phyloP scores from a whole-genome alignment of 2,888 invertebrate genomes.

The Pinctada fucata region DNA sequence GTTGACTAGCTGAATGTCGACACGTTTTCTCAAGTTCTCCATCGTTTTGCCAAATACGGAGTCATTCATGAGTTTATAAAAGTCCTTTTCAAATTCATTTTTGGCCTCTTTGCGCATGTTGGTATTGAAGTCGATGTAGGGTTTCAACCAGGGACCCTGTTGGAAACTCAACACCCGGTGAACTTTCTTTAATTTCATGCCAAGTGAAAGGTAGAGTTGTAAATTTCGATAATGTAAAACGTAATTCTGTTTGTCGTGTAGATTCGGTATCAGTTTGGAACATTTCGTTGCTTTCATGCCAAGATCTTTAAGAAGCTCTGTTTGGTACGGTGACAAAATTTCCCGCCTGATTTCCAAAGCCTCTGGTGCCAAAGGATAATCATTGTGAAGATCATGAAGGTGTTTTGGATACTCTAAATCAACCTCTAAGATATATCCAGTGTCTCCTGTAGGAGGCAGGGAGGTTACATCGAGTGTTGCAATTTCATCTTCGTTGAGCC shows the following conservation, averaged over 20 bases:
- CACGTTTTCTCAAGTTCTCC: constrained; percentile 75
- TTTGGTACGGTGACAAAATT: not conserved
- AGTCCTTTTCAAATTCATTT: constrained; percentile 41
- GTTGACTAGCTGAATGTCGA: constrained; percentile 47
- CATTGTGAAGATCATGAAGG: constrained; percentile 44
- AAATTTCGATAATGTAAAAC: constrained; percentile 70
- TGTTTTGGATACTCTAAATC: constrained; percentile 18
- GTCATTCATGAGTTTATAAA: constrained; percentile 48
- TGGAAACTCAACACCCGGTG: constrained; percentile 67
- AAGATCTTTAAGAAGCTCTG: not conserved
- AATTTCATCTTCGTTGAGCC: constrained; percentile 40
- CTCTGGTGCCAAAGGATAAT: constrained; percentile 35
- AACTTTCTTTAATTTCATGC: constrained; percentile 56
- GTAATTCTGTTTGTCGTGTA: constrained; percentile 52
- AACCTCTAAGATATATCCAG: constrained; percentile 39
- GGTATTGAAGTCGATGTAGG: constrained; percentile 3
- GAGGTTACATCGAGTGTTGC: not conserved
- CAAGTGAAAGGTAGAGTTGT: constrained; percentile 59
- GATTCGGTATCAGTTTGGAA: constrained; percentile 5
- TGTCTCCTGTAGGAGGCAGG: not conserved
- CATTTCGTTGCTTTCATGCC: not conserved
- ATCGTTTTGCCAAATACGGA: constrained; percentile 75
- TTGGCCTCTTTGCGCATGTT: constrained; percentile 5
- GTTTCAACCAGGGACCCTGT: constrained; percentile 1
- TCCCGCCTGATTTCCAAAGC: not conserved